Base-by-base conservation (phyloP, 2,888 invertebrate species). In the Drosophila heteroneura region DNA sequence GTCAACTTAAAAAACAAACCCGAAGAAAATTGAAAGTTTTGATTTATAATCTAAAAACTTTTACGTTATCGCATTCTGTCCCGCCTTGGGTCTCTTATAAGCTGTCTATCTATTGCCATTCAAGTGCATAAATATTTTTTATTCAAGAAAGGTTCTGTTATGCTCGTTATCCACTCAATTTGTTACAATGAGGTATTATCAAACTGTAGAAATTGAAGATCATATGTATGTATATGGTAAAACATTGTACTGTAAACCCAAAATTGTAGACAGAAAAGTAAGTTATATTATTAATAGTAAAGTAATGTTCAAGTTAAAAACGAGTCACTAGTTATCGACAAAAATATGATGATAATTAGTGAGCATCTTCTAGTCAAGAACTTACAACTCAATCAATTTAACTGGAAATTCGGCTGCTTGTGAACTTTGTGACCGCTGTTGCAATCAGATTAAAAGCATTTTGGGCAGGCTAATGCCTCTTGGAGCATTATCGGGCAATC, bases 391-490 rank as follows among this genome's bases (percentile, higher is more conserved):
- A 22, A 51, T 39, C 14, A 32, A 32, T 19, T 32, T 41, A 12
- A 22, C 28, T 68, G 28, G 26, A 47, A 26, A 9, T 47, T 30
- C 3, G n/a, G 37, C 64, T 53, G 51, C 44, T 47, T 59, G 69
- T 44, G 32, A 83, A 83, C 61, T 87, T 84, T 82, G 74, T 69
- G 89, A 76, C 85, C 83, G 75, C 78, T 74, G 61, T 60, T 76
- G 91, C 86, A 86, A 86, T 86, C 90, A 89, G 90, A 86, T 90
- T 90, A 90, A 86, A 89, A 86, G 85, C 90, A 81, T 90, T 90
- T 78, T 76, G 56, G 81, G 70, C 56, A 53, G 53, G 58, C 56
- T 70, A 59, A 56, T 58, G 69, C 75, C 71, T 39, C 44, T 63
- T 47, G 71, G 49, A 68, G 39, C 70, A 82, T 85, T 80, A 89